Conservation (phyloP, 2,888 invertebrate genomes). For the Dryococelus australis region DNA sequence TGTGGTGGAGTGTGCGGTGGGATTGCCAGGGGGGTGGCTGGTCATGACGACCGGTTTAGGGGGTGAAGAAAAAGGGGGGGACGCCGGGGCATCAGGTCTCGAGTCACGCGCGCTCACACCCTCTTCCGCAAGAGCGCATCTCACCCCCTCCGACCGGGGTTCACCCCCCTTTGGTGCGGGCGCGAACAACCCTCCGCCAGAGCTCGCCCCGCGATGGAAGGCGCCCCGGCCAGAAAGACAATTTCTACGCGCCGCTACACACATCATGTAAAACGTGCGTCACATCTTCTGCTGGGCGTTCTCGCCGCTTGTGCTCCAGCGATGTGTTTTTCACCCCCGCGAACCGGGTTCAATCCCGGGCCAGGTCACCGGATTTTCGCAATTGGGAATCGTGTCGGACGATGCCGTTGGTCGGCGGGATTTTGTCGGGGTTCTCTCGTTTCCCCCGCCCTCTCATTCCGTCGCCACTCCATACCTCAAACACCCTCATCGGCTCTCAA, state of each 20-base stretch:
- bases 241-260: conserved; percentile 20
- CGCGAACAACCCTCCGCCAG: no score
- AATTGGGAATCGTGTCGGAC: no score
- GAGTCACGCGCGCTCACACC: conserved; percentile 16
- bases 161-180: background rate
- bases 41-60: background rate
- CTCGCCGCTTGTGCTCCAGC: background rate
- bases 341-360: no score
- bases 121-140: conserved; percentile 23
- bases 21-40: background rate
- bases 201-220: no score
- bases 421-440: no score
- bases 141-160: background rate
- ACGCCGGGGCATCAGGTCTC: background rate
- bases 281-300: background rate
- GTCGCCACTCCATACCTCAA: no score
- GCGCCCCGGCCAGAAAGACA: background rate
- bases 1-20: background rate
- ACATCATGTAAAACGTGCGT: conserved; percentile 27
- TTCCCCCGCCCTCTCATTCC: no score
- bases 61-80: background rate
- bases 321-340: background rate
- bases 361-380: no score
- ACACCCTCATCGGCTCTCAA: no score
- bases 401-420: no score